Conservation (phyloP, 2,113 vertebrate species). For the Cyanocitta stelleri region DNA sequence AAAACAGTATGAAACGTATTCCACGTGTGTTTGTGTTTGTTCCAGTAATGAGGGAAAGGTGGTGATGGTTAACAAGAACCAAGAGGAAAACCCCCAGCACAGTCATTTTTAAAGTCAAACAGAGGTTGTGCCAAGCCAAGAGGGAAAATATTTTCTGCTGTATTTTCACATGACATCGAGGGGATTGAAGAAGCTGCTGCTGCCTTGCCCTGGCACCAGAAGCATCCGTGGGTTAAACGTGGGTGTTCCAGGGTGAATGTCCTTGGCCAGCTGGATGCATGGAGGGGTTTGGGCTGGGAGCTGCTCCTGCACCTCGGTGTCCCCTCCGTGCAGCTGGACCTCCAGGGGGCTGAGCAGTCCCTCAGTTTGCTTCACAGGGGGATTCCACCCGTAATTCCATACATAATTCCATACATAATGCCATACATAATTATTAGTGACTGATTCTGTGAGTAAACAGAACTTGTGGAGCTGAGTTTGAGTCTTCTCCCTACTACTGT, state of each 20-base stretch:
- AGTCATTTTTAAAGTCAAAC: conserved; percentile 20
- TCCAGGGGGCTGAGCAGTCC: background rate
- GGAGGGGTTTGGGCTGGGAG: background rate
- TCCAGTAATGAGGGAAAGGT: conserved; percentile 5
- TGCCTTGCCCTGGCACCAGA: background rate
- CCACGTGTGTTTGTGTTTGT: background rate
- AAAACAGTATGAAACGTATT: background rate
- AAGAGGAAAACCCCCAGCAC: background rate
- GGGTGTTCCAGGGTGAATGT: accelerated
- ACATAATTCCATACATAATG: too few species aligned
- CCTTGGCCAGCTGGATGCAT: accelerated
- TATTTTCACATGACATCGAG: background rate
- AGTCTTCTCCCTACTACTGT: background rate
- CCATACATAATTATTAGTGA: background rate
- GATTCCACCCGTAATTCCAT: background rate
- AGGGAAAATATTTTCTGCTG: background rate
- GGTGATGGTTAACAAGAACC: background rate
- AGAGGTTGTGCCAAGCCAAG: background rate
- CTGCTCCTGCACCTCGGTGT: background rate
- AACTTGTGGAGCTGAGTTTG: background rate
- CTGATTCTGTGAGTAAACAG: too few species aligned
- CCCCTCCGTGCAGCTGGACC: accelerated
- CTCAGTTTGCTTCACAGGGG: background rate
- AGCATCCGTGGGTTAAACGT: accelerated
- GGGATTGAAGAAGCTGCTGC: background rate